These are phyloP conservation scores for Tauraco erythrolophus DNA, from an alignment of 2,113 vertebrate genomes.

Conservation along the genomic window DNA sequence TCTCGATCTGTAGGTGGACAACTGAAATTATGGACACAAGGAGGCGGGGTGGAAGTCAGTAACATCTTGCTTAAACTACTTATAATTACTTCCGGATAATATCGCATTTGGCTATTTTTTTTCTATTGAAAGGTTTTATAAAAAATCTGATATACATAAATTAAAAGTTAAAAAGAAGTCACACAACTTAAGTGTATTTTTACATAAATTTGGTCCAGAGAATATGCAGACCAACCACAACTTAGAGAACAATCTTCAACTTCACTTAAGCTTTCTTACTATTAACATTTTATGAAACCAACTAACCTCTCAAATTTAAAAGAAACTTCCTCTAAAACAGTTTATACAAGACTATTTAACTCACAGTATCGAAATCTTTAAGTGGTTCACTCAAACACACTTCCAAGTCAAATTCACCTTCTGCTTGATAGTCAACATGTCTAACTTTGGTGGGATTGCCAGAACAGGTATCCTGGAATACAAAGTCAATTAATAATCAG, in stretches of 20 bases:
- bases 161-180: constrained; percentile 30
- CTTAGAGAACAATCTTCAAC: neutral
- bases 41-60: neutral
- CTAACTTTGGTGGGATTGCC: constrained; percentile 87
- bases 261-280: neutral
- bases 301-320: neutral
- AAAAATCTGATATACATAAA: constrained; percentile 60
- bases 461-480: constrained; percentile 74
- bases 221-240: neutral
- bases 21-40: neutral
- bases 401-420: constrained; percentile 77
- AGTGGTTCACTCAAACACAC: constrained; percentile 72
- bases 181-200: neutral
- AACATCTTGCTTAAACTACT: neutral
- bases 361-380: constrained; percentile 65
- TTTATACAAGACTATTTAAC: constrained; percentile 34
- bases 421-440: constrained; percentile 70
- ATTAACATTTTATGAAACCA: neutral
- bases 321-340: neutral
- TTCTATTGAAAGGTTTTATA: neutral
- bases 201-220: neutral
- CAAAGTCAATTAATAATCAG: neutral
- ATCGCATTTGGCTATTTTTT: neutral
- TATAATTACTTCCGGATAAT: neutral
- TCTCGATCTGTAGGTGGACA: neutral